Base-by-base conservation (phyloP, 2,797 vertebrate species). In the Pyrrhura leucotis region DNA sequence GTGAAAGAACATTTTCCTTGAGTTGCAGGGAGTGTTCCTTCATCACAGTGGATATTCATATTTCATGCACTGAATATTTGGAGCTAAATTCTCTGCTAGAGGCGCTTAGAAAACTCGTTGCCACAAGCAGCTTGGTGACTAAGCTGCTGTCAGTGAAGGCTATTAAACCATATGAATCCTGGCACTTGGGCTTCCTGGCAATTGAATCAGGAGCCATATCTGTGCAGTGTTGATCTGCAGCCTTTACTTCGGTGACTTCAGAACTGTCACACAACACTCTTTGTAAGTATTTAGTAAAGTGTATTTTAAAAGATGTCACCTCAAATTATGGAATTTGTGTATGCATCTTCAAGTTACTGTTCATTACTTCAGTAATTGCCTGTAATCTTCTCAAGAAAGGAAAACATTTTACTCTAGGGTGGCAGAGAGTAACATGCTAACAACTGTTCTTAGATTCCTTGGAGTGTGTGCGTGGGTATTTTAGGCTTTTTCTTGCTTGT, bases 61-160 rank as follows among this genome's bases (percentile, higher is more conserved):
- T 94, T 51, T 80, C 18, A 37, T 45, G 9, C 23, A 51, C 28
- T 78, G 68, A 88, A 61, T 87, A 76, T 23, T 63, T 73, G 83
- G 39, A 85, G 42, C 31, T 76, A 54, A 86, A 67, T 66, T 75
- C 45, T 89, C 31, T 85, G 59, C 47, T 78, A 85, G 69, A 81
- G 23, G 17, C 6, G 1, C 31, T 92, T 65, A 66, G 40, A 59
- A 76, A 79, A 40, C 44, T 40, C 31, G 31, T 28, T 88, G 56
- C 82, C 50, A 89, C 54, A 82, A 93, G 63, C 59, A 59, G 59
- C 26, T 78, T 1, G 0, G 19, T 72, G 88, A 94, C 54, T 68
- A 39, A 95, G 63, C 31, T 71, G 59, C 84, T 95, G 92, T 88
- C 90, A 89, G 48, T 31, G 78, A 76, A 79, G 65, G 33, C 61